A percentile compares a stretch with the other conserved stretches of the same genome.
These are phyloP conservation scores for Morelia viridis DNA, from an alignment of 2,797 vertebrate genomes.

Conservation along the genomic window DNA sequence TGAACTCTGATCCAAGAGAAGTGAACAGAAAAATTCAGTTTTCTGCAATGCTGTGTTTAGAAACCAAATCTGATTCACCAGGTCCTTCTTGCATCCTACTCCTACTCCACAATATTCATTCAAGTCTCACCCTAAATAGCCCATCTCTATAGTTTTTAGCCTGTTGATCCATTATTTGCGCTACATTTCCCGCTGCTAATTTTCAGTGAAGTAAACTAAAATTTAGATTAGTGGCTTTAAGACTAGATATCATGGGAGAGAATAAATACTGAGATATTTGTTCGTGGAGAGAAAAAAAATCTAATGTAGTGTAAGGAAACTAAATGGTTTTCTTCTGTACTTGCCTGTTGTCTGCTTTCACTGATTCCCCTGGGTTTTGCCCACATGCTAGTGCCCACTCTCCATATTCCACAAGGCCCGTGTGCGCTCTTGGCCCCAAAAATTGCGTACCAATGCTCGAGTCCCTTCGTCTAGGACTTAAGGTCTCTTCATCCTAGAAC, in stretches of 20 bases:
- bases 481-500: neutral
- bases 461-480: neutral
- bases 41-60: neutral
- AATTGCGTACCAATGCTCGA: neutral
- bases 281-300: accelerated
- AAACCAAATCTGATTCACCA: neutral
- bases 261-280: neutral
- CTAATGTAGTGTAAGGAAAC: neutral
- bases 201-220: neutral
- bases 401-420: neutral
- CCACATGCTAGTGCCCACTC: neutral
- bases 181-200: neutral
- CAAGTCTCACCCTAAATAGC: neutral
- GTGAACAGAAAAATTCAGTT: neutral
- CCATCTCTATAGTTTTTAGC: neutral
- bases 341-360: neutral
- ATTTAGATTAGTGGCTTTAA: neutral
- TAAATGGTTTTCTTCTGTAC: neutral
- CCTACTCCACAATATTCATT: neutral
- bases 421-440: neutral
- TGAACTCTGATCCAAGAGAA: neutral
- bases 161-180: neutral
- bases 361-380: neutral
- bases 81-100: neutral
- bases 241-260: neutral